A percentile compares a stretch with the other conserved stretches of the same genome.
Evolutionary conservation across 1,140 invertebrate species (phyloP).

Genomic region (Aplysia californica): DNA sequence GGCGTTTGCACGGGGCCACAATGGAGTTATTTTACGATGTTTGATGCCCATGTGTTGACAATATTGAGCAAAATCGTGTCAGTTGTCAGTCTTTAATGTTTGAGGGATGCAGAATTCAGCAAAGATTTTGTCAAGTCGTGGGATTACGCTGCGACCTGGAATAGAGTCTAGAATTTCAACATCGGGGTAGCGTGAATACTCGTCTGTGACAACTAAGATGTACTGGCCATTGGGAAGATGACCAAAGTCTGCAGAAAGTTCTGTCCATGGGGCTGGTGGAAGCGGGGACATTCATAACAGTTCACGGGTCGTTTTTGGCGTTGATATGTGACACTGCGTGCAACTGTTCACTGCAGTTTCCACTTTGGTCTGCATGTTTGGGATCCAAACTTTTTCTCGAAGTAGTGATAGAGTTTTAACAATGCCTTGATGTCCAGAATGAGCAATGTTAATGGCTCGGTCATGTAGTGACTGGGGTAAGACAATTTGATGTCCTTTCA

Average conservation of each 20-base stretch:
- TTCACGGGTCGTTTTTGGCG: constrained; percentile 2
- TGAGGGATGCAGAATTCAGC: constrained; percentile 30
- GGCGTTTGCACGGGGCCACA: constrained; percentile 42
- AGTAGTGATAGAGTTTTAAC: no score
- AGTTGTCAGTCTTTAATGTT: constrained; percentile 39
- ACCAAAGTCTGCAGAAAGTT: constrained; percentile 51
- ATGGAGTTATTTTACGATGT: constrained; percentile 39
- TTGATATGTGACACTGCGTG: not conserved
- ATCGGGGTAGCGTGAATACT: constrained; percentile 47
- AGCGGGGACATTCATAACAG: constrained; percentile 37
- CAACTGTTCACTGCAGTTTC: not conserved
- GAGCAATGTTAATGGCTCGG: not conserved
- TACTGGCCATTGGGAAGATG: constrained; percentile 44
- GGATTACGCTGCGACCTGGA: constrained; percentile 11
- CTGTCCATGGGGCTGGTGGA: constrained; percentile 27
- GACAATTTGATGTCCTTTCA: not conserved
- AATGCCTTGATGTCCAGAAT: not conserved
- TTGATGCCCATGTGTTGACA: constrained; percentile 25
- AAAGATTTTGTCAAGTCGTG: constrained; percentile 31
- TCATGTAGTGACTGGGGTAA: not conserved
- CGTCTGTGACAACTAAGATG: constrained; percentile 49
- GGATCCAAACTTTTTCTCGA: constrained; percentile 38
- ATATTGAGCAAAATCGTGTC: constrained; percentile 33
- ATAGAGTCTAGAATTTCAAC: constrained; percentile 34
- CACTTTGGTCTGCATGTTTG: not conserved